Evolutionary conservation across 92 coral and sea anemone species (phyloP), one percentile per base, ranked within the genome.

Genomic region (Actinernus sp.): DNA sequence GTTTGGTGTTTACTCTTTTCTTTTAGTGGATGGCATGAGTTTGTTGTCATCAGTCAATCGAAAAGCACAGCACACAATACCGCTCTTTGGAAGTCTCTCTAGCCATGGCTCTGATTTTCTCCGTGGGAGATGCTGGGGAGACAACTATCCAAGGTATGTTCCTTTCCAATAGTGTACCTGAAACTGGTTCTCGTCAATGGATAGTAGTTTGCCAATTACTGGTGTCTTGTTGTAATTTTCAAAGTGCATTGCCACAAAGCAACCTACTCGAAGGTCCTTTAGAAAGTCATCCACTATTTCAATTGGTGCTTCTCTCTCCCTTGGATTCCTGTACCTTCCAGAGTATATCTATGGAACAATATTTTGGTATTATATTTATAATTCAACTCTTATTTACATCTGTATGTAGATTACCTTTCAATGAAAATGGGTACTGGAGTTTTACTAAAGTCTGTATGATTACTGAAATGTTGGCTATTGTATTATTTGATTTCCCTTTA

Each of bases 141-240:
- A 20, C 88, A 77, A 82, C 22, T 24, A 49, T 14, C 82, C 75
- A 14, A 29, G 1, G 48, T 63, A 82, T 30, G 84, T 76, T 0
- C 88, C 83, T 65, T 74, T 82, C 76, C 83, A 82, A 55, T 82
- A 75, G 28, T 64, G 71, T 32, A 82, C 45, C 30, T 55, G 56
- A 31, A 64, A 82, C 0, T 32, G 48, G 14, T 64, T 31, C 31
- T 52, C 65, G 13, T 25, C 10, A 56, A 67, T 64, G 43, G 55
- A 75, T 36, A 49, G 38, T 4, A 79, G 48, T 40, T 61, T 38
- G 3, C 81, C 81, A 68, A 78, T 68, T 17, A 57, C 58, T 55
- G 78, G 84, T 20, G 30, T 33, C 27, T 66, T 45, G 16, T 77
- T 48, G 9, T 53, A 56, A 47, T 67, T 77, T 67, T 38, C 33